Evolutionary conservation across 2,888 invertebrate species (phyloP), one percentile per base, ranked within the genome.

Genomic region (Pinctada fucata): DNA sequence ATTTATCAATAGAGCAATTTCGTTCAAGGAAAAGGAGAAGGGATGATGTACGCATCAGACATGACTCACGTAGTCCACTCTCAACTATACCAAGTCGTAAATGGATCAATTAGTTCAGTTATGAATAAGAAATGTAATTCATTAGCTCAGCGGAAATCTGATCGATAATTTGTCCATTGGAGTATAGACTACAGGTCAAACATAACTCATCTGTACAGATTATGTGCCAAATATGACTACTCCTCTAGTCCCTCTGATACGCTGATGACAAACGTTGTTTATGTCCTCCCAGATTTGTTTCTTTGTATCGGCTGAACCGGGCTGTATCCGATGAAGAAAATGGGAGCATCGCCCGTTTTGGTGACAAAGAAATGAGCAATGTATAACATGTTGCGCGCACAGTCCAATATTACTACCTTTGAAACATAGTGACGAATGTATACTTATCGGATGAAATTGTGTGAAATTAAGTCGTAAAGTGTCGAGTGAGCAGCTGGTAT

Each of bases 91-190:
- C 58, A 10, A 10, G 58, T 58, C 6, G 58, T 58, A 58, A 58
- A 58, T 68, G 16, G 68, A 68, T 68, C 31, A 68, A 68, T 45
- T 47, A 68, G 68, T 13, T 47, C 68, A 68, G 16, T 47, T 45
- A 68, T 68, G 68, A 68, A 68, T 68, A 68, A 68, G 68, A 68
- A 68, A 68, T 68, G 16, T 47, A 47, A 45, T 68, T 31, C 16
- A 68, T 68, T 47, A 47, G 31, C 31, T 16, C 68, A 68, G 13
- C 68, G 16, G 68, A 68, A 58, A 6, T 68, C n/a, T 3, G 48
- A 68, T 68, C 68, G 68, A 68, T 68, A 47, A 45, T 45, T 68
- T 3, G 31, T 5, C 6, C 58, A 58, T 58, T 13, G 6, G 58
- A 58, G 58, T 10, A 31, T 31, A 58, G 58, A 10, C 58, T 58